Evolutionary conservation across 2,888 invertebrate species (phyloP), one percentile per base, ranked within the genome.

Genomic region (Mesorhabditis belari): DNA sequence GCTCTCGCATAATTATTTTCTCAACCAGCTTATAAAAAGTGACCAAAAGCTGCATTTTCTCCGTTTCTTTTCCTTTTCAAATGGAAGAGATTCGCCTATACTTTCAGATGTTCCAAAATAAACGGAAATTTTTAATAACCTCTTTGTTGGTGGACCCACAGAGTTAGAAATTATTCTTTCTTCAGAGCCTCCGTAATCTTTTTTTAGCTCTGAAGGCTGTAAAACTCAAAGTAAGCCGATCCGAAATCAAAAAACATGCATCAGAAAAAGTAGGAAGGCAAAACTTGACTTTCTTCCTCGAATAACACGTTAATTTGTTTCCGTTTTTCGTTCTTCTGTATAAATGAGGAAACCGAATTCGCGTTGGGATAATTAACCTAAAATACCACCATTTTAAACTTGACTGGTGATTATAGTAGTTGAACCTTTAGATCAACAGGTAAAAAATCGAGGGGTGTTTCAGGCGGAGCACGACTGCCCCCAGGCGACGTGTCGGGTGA

Each of bases 131-230:
- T 54, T 12, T 35, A 25, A 9, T 29, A 56, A 60, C 27, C 72
- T 63, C 56, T 67, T 68, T 56, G 67, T 70, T 5, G 67, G 61
- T 3, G 75, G 75, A 12, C n/a, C 75, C 75, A 69, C 57, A 9
- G 28, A 29, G 12, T 66, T 51, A n/a, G 57, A 73, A 75, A 19
- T 53, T 44, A 5, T 68, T 60, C 9, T 19, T 44, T 35, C 69
- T 59, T 23, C 71, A 60, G 12, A 69, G 71, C 12, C 50, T 28
- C 9, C 71, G 35, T 12, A 60, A 68, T 9, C 53, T 29, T 23
- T 58, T 58, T 27, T 72, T 72, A n/a, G n/a, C n/a, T 21, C 51
- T 61, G n/a, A 4, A 61, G 60, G n/a, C 35, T 5, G 68, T 66
- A 25, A 58, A 64, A 62, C 29, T 4, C 9, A 62, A 4, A 61